Conservation (phyloP, 2,888 invertebrate species). For the Sinhomidia bicolor region DNA sequence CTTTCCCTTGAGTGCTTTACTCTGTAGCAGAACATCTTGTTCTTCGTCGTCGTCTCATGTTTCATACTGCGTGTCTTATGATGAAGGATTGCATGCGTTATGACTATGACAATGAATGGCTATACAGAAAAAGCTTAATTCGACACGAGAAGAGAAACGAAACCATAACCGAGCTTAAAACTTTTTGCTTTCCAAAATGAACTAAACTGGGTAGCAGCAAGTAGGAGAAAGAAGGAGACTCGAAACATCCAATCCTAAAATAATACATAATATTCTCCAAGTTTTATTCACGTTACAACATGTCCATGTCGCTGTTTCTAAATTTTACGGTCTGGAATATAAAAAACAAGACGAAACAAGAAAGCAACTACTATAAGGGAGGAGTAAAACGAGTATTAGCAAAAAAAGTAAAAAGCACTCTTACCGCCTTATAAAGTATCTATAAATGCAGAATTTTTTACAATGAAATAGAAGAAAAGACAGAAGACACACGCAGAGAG, state of each 20-base stretch:
- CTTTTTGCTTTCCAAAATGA: neutral
- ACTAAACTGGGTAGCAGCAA: neutral
- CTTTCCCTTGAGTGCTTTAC: constrained; percentile 7
- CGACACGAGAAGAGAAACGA: too few relatives aligned
- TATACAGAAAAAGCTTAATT: neutral
- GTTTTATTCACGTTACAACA: constrained; percentile 7
- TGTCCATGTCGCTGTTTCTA: constrained; percentile 9
- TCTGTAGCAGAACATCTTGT: neutral
- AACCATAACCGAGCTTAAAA: constrained; percentile 11
- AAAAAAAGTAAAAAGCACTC: neutral
- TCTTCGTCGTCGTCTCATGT: neutral
- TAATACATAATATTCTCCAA: neutral
- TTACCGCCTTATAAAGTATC: too few relatives aligned
- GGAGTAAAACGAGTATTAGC: neutral
- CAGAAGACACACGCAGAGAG: too few relatives aligned
- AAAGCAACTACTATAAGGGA: neutral
- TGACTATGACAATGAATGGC: constrained; percentile 19
- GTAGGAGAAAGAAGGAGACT: neutral
- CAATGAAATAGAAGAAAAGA: too few relatives aligned
- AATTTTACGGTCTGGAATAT: neutral
- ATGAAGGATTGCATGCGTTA: constrained; percentile 40
- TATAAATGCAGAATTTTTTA: constrained; percentile 18
- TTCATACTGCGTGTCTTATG: neutral
- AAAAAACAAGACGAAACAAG: neutral
- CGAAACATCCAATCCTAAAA: neutral